Evolutionary conservation across 1,140 invertebrate species (phyloP).

Genomic region (Papilio aristodemus): DNA sequence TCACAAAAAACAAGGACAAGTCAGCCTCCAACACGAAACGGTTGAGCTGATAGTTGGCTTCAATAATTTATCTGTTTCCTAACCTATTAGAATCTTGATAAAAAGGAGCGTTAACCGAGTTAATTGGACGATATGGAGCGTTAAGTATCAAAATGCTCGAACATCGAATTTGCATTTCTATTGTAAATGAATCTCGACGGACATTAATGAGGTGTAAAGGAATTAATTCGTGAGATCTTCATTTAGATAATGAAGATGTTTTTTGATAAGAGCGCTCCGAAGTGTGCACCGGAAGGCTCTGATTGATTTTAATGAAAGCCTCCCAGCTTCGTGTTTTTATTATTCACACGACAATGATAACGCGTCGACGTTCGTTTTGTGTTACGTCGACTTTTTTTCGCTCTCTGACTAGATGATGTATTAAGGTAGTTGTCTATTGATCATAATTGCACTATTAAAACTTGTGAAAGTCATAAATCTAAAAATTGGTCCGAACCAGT

Average conservation of each 20-base stretch:
- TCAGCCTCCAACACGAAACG: conserved; percentile 56
- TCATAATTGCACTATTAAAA: conserved; percentile 69
- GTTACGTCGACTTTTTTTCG: conserved; percentile 34
- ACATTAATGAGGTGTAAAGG: conserved; percentile 75
- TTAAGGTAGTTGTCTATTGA: conserved; percentile 51
- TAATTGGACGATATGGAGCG: conserved; percentile 57
- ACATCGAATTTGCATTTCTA: conserved; percentile 72
- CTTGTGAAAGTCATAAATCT: conserved; percentile 74
- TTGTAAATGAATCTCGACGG: conserved; percentile 63
- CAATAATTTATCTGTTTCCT: conserved; percentile 63
- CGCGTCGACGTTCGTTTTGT: conserved; percentile 29
- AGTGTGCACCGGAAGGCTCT: conserved; percentile 48
- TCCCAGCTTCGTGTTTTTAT: conserved; percentile 52
- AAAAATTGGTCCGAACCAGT: conserved; percentile 51
- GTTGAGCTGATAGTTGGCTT: conserved; percentile 52
- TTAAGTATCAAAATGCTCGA: conserved; percentile 61
- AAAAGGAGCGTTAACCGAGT: conserved; percentile 56
- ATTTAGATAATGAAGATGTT: conserved; percentile 63
- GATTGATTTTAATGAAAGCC: conserved; percentile 57
- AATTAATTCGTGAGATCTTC: conserved; percentile 71
- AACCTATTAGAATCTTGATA: conserved; percentile 50
- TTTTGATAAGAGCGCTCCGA: conserved; percentile 51
- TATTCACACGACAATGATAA: conserved; percentile 38
- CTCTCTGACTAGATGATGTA: conserved; percentile 45
- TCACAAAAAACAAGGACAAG: conserved; percentile 57